phyloP scores from a whole-genome alignment of 2,113 vertebrate species.

The Gymnorhina tibicen region DNA sequence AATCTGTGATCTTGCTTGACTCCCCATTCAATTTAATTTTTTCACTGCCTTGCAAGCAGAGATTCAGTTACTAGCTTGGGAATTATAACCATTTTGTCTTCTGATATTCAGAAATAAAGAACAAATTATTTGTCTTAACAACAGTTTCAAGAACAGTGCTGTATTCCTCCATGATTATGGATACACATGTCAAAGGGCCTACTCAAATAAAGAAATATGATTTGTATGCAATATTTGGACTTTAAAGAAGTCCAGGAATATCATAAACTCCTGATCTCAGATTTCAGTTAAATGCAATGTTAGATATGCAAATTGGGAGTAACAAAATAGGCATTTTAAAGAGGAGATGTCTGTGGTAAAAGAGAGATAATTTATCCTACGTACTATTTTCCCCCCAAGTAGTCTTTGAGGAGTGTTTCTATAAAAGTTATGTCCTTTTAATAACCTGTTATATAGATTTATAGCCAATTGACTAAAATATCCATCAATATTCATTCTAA shows the following conservation, averaged over 20 bases:
- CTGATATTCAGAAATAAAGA: background rate
- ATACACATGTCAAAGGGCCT: background rate
- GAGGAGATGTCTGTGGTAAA: background rate
- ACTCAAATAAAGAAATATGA: background rate
- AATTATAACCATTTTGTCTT: background rate
- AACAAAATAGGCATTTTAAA: background rate
- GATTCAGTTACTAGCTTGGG: background rate
- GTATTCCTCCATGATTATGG: background rate
- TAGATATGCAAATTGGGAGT: background rate
- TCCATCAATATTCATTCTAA: background rate
- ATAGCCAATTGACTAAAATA: background rate
- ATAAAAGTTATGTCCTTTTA: background rate
- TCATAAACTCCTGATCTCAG: background rate
- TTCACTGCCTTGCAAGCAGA: background rate
- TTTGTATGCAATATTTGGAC: background rate
- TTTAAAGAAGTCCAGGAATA: background rate
- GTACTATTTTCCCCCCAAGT: rapidly evolving
- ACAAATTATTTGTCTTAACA: background rate
- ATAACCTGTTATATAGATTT: background rate
- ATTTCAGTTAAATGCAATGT: background rate
- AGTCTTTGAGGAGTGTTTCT: background rate
- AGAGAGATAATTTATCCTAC: background rate
- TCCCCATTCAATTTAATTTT: background rate
- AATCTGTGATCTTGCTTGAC: background rate
- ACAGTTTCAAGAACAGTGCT: background rate